phyloP scores from a whole-genome alignment of 1,140 invertebrate genomes.

The Saccostrea echinata region DNA sequence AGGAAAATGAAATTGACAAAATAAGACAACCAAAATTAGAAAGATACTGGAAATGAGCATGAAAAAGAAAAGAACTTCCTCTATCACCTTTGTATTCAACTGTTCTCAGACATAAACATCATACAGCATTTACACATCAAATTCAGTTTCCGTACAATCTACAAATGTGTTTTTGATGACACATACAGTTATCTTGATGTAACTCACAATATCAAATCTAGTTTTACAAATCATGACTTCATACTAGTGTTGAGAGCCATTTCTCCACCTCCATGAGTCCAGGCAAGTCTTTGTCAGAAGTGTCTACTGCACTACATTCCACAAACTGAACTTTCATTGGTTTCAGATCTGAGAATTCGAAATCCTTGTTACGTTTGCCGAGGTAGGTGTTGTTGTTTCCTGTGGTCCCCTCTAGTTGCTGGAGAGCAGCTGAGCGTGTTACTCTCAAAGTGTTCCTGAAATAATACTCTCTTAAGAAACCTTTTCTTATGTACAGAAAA shows the following conservation, averaged over 20 bases:
- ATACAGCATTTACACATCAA: background rate
- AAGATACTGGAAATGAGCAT: too few relatives aligned
- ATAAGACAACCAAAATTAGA: too few relatives aligned
- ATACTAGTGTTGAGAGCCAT: slow-evolving; percentile 85
- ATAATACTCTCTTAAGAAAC: too few relatives aligned
- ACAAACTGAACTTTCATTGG: slow-evolving; percentile 86
- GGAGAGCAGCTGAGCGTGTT: slow-evolving; percentile 88
- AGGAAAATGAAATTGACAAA: too few relatives aligned
- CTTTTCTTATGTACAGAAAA: too few relatives aligned
- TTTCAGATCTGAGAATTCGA: slow-evolving; percentile 88
- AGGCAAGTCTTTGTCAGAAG: slow-evolving; percentile 79
- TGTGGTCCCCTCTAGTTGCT: slow-evolving; percentile 84
- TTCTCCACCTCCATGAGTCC: slow-evolving; percentile 84
- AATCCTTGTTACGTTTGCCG: slow-evolving; percentile 88
- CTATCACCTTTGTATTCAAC: too few relatives aligned
- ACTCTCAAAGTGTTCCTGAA: slow-evolving; percentile 88
- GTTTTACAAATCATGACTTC: slow-evolving; percentile 52
- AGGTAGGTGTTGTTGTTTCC: slow-evolving; percentile 83
- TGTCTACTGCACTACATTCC: slow-evolving; percentile 84
- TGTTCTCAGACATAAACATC: background rate
- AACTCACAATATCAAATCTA: background rate
- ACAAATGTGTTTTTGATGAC: background rate
- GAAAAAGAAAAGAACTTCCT: too few relatives aligned
- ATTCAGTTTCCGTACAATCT: background rate
- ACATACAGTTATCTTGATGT: too few relatives aligned